Percentiles rank a stretch among this genome's conserved stretches.
Evolutionary conservation across 2,113 vertebrate species (phyloP).

Genomic region (Heterochromis multidens): DNA sequence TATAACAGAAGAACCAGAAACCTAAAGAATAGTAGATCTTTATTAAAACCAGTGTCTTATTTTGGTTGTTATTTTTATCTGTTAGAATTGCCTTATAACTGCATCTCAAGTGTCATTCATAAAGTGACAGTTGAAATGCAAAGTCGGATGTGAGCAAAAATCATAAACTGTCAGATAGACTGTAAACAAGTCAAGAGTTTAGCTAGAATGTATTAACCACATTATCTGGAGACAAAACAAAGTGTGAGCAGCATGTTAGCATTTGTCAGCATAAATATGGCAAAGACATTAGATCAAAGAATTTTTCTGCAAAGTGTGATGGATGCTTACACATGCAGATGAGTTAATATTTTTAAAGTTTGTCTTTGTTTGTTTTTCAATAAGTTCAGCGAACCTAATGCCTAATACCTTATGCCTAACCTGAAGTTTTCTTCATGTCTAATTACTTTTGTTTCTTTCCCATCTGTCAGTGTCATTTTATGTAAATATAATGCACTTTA

Average conservation of each 20-base stretch:
- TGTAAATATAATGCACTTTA: background rate
- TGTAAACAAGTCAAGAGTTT: background rate
- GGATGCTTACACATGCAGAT: background rate
- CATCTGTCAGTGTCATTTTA: background rate
- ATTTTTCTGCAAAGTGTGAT: background rate
- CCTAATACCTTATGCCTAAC: background rate
- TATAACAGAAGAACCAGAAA: background rate
- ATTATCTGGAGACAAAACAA: background rate
- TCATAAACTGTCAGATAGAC: background rate
- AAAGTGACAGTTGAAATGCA: background rate
- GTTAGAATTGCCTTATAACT: too few species aligned
- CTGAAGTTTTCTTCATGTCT: background rate
- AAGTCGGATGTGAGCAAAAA: background rate
- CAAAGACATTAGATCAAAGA: background rate
- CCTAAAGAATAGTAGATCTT: background rate
- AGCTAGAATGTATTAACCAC: background rate
- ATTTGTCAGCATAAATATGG: background rate
- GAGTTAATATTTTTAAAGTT: background rate
- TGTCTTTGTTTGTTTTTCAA: rapidly evolving
- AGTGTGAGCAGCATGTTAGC: rapidly evolving
- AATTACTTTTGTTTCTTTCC: background rate
- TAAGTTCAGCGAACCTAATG: background rate
- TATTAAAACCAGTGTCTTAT: background rate
- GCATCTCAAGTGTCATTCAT: background rate
- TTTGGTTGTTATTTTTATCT: background rate